A percentile compares a stretch with the other conserved stretches of the same genome.
Conservation (phyloP, 1,140 invertebrate species). For the Drosophila yakuba region DNA sequence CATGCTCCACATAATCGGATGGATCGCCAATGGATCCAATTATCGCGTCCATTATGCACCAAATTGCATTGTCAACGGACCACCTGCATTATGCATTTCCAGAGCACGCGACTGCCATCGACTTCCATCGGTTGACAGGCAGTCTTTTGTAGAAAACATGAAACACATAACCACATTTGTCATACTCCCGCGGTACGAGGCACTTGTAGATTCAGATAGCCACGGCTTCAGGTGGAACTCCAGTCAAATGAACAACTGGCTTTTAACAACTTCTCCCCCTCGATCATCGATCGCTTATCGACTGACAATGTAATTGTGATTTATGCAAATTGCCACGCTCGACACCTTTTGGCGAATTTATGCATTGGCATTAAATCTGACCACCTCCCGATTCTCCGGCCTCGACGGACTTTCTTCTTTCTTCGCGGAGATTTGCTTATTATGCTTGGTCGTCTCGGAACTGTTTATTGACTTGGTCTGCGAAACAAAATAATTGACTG, state of each 20-base stretch:
- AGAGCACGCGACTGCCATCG: conserved; percentile 42
- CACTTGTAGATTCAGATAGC: conserved; percentile 52
- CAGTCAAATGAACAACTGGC: conserved; percentile 3
- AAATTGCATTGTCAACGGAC: conserved; percentile 58
- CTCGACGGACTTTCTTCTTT: conserved; percentile 51
- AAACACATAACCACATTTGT: conserved; percentile 70
- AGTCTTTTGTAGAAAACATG: conserved; percentile 53
- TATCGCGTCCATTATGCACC: conserved; percentile 31
- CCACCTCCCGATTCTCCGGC: conserved; percentile 23
- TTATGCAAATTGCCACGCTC: conserved; percentile 72
- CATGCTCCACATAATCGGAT: conserved; percentile 5
- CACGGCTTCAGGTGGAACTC: conserved; percentile 22
- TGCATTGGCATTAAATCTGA: conserved; percentile 30
- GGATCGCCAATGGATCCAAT: conserved; percentile 31
- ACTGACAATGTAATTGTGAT: conserved; percentile 80
- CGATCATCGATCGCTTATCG: conserved; percentile 63
- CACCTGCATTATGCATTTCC: conserved; percentile 45
- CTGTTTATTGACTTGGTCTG: conserved; percentile 71
- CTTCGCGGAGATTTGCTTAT: conserved; percentile 47
- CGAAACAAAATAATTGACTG: conserved; percentile 53
- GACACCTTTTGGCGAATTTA: conserved; percentile 60
- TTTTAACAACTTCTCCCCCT: conserved; percentile 40
- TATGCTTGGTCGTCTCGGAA: conserved; percentile 42
- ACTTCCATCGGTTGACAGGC: conserved; percentile 31
- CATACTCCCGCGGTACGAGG: conserved; percentile 36